Evolutionary conservation across 2,888 invertebrate species (phyloP).

Genomic region (Papilio protenor): DNA sequence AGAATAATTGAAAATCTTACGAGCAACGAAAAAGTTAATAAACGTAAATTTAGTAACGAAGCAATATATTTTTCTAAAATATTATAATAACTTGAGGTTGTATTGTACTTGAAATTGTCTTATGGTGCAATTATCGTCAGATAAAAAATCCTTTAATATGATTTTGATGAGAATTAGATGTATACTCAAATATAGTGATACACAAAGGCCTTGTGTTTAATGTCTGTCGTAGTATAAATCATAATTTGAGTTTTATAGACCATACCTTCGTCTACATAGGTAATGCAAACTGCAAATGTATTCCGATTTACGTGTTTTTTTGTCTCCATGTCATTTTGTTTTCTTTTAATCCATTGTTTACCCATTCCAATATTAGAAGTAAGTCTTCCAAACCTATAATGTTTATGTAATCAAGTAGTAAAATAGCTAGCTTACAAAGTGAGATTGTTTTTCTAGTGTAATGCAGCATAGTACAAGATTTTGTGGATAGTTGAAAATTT

Average conservation of each 20-base stretch:
- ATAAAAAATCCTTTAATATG: not conserved
- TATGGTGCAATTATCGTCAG: not conserved
- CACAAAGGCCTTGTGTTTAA: not conserved
- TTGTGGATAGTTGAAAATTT: not conserved
- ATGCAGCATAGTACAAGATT: slow-evolving; percentile 45
- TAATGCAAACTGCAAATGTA: not conserved
- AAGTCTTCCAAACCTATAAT: slow-evolving; percentile 7
- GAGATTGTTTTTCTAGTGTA: slow-evolving; percentile 53
- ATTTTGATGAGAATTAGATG: too few species aligned
- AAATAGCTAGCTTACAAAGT: not conserved
- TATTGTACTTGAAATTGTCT: not conserved
- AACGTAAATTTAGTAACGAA: not conserved
- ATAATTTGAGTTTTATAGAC: too few species aligned
- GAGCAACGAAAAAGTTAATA: not conserved
- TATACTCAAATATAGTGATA: not conserved
- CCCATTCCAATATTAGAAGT: slow-evolving; percentile 4
- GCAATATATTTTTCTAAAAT: slow-evolving; percentile 14
- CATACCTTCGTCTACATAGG: too few species aligned
- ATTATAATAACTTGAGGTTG: slow-evolving; percentile 4
- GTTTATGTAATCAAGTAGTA: not conserved
- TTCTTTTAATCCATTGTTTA: not conserved
- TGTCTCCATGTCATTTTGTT: not conserved
- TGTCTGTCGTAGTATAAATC: not conserved
- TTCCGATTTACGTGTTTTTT: not conserved
- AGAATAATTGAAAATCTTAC: not conserved